A percentile compares a stretch with the other conserved stretches of the same genome.
These are phyloP conservation scores for Otus sunia DNA, from an alignment of 2,113 vertebrate genomes.

Conservation along the genomic window DNA sequence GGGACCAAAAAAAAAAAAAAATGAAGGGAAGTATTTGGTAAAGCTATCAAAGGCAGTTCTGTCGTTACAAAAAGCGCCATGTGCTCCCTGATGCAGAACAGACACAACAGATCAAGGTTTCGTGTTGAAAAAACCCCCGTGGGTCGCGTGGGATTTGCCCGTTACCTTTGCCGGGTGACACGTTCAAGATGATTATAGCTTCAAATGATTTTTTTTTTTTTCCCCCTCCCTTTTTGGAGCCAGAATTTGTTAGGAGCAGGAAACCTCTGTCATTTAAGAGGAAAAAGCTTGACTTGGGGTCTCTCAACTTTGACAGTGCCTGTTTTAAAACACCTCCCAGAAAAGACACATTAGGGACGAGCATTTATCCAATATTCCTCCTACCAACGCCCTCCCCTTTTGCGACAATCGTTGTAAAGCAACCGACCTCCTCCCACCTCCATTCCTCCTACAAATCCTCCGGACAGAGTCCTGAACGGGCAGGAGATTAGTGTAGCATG, in stretches of 20 bases:
- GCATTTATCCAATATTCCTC: background rate
- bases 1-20: too few relatives aligned
- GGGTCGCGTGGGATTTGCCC: background rate
- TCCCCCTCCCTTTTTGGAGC: background rate
- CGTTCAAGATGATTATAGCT: background rate
- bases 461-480: background rate
- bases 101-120: background rate
- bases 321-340: background rate
- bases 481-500: background rate
- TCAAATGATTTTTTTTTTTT: background rate
- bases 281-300: background rate
- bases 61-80: background rate
- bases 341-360: background rate
- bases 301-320: background rate
- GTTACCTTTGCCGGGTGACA: background rate
- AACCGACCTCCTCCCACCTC: background rate
- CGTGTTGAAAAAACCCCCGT: background rate
- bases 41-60: background rate
- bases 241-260: background rate
- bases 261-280: background rate
- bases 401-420: rapidly evolving
- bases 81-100: background rate
- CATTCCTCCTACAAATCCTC: background rate
- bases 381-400: background rate
- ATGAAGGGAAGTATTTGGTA: background rate